Conservation (phyloP, 2,888 invertebrate genomes). For the Seira sanloemensis region DNA sequence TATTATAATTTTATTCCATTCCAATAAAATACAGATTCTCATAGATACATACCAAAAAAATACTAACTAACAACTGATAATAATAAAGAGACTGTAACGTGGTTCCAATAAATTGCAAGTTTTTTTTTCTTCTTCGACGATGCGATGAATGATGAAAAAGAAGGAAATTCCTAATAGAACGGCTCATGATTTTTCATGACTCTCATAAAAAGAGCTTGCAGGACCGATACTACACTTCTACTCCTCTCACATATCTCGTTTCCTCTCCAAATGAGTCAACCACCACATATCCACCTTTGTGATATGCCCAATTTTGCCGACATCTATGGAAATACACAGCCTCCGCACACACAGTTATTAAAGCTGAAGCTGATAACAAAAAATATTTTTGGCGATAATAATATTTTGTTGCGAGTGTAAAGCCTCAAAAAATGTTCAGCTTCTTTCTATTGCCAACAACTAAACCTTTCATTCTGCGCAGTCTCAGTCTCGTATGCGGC, state of each 20-base stretch:
- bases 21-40: neutral
- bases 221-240: neutral
- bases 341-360: neutral
- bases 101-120: too few species aligned
- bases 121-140: too few species aligned
- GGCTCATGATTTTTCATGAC: neutral
- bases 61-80: too few species aligned
- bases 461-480: too few species aligned
- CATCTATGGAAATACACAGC: neutral
- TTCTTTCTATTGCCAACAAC: too few species aligned
- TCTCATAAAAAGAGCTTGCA: neutral
- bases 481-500: too few species aligned
- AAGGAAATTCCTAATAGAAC: neutral
- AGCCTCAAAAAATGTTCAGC: too few species aligned
- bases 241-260: neutral
- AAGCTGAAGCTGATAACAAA: neutral
- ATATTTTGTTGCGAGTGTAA: too few species aligned
- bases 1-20: neutral
- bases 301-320: neutral
- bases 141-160: neutral
- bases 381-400: too few species aligned
- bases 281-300: conserved; percentile 26
- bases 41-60: too few species aligned
- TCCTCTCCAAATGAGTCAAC: conserved; percentile 25
- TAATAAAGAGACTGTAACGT: too few species aligned